Base-by-base conservation (phyloP, 2,888 invertebrate genomes). In the Argyresthia goedartella region DNA sequence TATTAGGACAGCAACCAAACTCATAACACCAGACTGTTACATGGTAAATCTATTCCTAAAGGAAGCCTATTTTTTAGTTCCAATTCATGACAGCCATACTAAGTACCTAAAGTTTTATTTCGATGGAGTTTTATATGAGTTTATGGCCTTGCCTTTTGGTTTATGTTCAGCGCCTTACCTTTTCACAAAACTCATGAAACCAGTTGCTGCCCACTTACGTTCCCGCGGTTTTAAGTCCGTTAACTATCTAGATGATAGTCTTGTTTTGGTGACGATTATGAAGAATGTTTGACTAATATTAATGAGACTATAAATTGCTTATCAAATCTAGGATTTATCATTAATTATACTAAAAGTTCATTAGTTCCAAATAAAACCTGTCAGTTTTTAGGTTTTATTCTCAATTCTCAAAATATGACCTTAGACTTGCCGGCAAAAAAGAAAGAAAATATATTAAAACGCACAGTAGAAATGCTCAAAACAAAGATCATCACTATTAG, bases 1-100 rank as follows among this genome's bases (percentile, higher is more conserved):
- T 39, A 36, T 54, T n/a, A 54, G 54, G 39, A 54, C 54, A 11
- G 54, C 54, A 11, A 42, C 43, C 10, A 47, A 46, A 33, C 41
- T 54, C 13, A 43, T 54, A 7, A 49, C 14, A 16, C 47, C 33
- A 13, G 44, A 42, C 9, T 42, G 44, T 43, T 53, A 45, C 43
- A 51, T 53, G 51, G 10, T 16, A 8, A 48, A 11, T 8, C 43
- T 53, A 13, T 51, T 51, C 43, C 34, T 53, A 11, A 53, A 53
- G 13, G 51, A 53, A 11, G 47, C 53, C 34, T 53, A 53, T 49
- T 53, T 48, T 51, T 51, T 50, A 35, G 34, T 53, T 4, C 33
- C 42, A 25, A 35, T 53, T 9, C 15, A 53, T n/a, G 34, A 51
- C 4, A 36, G 13, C 8, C 33, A 42, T 9, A 53, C 46, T 35